Conservation (phyloP, 2,113 vertebrate species). For the Prunella himalayana region DNA sequence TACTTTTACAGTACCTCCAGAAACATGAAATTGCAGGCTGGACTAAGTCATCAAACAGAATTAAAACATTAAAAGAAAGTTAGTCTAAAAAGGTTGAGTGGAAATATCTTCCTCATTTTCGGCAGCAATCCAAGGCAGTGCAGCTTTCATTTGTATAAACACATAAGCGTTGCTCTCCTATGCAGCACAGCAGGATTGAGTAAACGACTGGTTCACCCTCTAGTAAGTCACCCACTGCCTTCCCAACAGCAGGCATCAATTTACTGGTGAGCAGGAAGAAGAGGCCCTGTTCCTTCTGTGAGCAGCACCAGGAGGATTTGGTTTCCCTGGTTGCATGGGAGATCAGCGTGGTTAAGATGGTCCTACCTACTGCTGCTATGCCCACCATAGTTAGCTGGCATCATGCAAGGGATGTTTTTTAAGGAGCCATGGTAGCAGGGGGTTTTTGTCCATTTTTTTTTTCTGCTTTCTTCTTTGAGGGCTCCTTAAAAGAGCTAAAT, state of each 20-base stretch:
- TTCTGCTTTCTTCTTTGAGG: neutral
- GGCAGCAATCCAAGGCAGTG: neutral
- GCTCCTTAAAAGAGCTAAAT: neutral
- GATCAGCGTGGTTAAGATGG: neutral
- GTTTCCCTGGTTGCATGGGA: neutral
- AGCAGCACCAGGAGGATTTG: neutral
- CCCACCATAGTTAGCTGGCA: neutral
- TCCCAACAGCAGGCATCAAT: neutral
- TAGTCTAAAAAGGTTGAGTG: neutral
- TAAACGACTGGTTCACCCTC: neutral
- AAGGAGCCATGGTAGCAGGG: neutral
- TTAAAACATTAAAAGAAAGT: slow-evolving; percentile 3
- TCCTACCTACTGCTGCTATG: neutral
- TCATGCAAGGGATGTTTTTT: neutral
- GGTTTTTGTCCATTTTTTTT: neutral
- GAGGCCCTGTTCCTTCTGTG: neutral
- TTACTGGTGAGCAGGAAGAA: neutral
- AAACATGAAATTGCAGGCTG: neutral
- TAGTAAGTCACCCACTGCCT: neutral
- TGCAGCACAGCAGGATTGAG: fast-evolving
- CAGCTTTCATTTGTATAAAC: neutral
- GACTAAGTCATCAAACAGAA: neutral
- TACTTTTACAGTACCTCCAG: neutral
- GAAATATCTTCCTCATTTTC: slow-evolving; percentile 7
- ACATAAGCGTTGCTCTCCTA: neutral